Conservation (phyloP, 2,888 invertebrate genomes). For the Hanleya hanleyi region DNA sequence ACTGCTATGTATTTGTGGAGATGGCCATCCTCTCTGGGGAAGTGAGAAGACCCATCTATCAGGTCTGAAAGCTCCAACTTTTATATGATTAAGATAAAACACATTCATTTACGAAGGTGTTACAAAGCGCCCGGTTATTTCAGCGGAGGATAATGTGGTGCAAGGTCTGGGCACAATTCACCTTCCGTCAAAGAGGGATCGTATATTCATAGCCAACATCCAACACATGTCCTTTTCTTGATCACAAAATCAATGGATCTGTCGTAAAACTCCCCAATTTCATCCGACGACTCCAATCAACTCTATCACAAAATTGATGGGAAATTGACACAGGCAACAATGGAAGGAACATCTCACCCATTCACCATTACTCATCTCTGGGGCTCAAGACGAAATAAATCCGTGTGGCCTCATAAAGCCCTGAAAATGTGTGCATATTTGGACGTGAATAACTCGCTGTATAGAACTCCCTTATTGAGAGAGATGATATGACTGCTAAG, state of each 20-base stretch:
- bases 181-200: conserved; percentile 6
- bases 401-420: not conserved
- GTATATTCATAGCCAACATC: conserved; percentile 5
- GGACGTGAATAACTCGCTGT: not conserved
- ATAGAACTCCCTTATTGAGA: too few species aligned
- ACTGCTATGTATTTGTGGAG: not conserved
- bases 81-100: conserved; percentile 5
- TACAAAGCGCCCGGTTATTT: not conserved
- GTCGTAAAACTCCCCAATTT: conserved; percentile 4
- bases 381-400: not conserved
- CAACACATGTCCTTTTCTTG: conserved; percentile 8
- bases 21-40: not conserved
- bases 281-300: conserved; percentile 3
- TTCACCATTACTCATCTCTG: not conserved
- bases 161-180: not conserved
- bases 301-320: conserved; percentile 1
- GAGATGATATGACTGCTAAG: too few species aligned
- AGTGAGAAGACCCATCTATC: not conserved
- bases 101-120: not conserved
- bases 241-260: conserved; percentile 10
- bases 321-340: conserved; percentile 8
- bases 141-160: not conserved
- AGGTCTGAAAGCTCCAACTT: not conserved
- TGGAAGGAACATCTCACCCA: conserved; percentile 5
- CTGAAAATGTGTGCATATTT: not conserved